These are phyloP conservation scores for Anabas testudineus DNA, from an alignment of 2,797 vertebrate genomes.

Conservation along the genomic window DNA sequence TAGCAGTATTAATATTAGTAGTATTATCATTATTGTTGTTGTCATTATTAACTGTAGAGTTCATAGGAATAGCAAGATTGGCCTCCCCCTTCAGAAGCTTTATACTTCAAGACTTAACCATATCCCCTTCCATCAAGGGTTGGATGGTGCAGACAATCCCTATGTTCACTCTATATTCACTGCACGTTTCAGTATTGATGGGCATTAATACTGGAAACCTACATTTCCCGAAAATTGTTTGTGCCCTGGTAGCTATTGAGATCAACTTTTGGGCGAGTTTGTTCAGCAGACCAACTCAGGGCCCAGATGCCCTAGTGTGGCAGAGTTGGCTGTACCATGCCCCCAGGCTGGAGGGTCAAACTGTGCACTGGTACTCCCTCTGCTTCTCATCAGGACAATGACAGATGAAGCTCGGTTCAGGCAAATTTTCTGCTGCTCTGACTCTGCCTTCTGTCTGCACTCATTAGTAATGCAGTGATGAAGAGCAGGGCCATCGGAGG, in stretches of 20 bases:
- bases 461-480: constrained; percentile 72
- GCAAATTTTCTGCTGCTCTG: constrained; percentile 83
- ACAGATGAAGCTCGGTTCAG: constrained; percentile 82
- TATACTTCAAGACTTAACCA: constrained; percentile 96
- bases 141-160: constrained; percentile 86
- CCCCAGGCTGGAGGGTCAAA: constrained; percentile 64
- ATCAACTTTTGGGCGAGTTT: constrained; percentile 59
- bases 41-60: too few species aligned
- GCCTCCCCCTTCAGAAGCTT: constrained; percentile 94
- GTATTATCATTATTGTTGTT: too few species aligned
- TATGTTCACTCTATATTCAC: too few species aligned
- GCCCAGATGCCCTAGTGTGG: constrained; percentile 60
- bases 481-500: constrained; percentile 63
- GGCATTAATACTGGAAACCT: background rate
- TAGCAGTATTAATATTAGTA: constrained; percentile 65
- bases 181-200: background rate
- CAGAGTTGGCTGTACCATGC: constrained; percentile 48
- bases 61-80: too few species aligned
- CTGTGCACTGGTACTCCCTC: constrained; percentile 70
- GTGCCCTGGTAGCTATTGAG: constrained; percentile 26
- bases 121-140: constrained; percentile 85
- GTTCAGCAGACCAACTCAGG: constrained; percentile 66
- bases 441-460: constrained; percentile 80
- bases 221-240: constrained; percentile 7
- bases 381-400: constrained; percentile 75